phyloP scores from a whole-genome alignment of 1,140 invertebrate genomes.

The Drosophila bocki region DNA sequence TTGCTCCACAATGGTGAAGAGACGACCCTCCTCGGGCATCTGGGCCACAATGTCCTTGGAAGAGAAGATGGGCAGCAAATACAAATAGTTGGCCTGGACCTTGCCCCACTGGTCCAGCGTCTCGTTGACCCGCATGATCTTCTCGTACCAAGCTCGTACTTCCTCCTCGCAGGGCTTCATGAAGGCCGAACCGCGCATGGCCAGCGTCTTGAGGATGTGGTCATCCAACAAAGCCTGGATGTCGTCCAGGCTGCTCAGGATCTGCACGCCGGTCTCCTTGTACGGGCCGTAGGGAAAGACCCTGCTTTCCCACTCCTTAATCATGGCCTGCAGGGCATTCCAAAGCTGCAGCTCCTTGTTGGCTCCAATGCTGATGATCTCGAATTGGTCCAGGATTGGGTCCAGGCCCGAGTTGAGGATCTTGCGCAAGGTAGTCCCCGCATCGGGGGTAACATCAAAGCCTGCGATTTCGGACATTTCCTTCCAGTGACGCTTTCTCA shows the following conservation, averaged over 20 bases:
- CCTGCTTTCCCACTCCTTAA: constrained; percentile 93
- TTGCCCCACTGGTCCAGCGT: constrained; percentile 96
- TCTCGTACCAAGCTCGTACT: constrained; percentile 93
- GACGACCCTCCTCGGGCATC: constrained; percentile 95
- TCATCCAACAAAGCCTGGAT: constrained; percentile 95
- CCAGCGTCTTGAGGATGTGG: constrained; percentile 94
- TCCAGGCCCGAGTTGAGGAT: constrained; percentile 92
- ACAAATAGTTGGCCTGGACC: constrained; percentile 95
- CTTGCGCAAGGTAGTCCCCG: constrained; percentile 93
- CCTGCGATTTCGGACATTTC: constrained; percentile 94
- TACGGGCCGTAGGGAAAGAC: constrained; percentile 90
- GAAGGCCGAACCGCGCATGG: constrained; percentile 96
- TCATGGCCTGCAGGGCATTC: constrained; percentile 93
- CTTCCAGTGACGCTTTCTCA: constrained; percentile 95
- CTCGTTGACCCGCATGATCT: constrained; percentile 90
- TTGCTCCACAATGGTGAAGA: constrained; percentile 91
- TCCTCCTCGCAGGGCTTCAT: constrained; percentile 94
- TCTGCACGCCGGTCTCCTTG: constrained; percentile 92
- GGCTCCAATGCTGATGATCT: constrained; percentile 95
- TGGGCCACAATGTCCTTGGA: constrained; percentile 97
- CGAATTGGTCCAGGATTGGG: constrained; percentile 91
- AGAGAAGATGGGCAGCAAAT: constrained; percentile 96
- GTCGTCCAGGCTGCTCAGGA: constrained; percentile 93
- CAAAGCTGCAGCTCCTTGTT: constrained; percentile 94
- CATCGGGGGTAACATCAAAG: constrained; percentile 93